phyloP scores from a whole-genome alignment of 1,140 invertebrate genomes.

The Drosophila bocqueti region DNA sequence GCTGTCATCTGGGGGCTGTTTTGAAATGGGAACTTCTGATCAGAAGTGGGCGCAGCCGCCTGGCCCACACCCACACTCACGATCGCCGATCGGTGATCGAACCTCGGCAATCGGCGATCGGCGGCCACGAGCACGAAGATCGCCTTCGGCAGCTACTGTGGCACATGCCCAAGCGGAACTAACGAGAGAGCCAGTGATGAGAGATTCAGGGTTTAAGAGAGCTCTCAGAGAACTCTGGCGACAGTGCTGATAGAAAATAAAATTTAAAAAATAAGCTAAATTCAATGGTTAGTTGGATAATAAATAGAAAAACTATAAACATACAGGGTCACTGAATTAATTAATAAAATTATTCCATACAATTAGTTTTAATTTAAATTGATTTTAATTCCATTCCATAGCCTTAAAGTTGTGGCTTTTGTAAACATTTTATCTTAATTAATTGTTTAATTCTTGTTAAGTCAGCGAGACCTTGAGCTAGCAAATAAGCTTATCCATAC shows the following conservation, averaged over 20 bases:
- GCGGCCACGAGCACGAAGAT: conserved; percentile 47
- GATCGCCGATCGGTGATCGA: conserved; percentile 20
- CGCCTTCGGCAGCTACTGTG: conserved; percentile 77
- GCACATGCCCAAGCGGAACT: conserved; percentile 79
- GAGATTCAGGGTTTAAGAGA: neutral
- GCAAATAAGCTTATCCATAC: too few species aligned
- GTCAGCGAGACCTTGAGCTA: too few species aligned
- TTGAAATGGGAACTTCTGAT: conserved; percentile 12
- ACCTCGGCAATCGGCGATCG: conserved; percentile 1
- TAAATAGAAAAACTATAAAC: neutral
- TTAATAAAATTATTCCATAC: too few species aligned
- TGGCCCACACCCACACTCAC: conserved; percentile 55
- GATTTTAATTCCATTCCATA: neutral
- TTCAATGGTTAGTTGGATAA: too few species aligned
- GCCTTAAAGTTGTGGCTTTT: too few species aligned
- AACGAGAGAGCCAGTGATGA: conserved; percentile 27
- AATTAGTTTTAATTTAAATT: neutral
- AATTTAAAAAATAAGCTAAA: neutral
- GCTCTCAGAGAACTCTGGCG: neutral
- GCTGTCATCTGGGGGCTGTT: conserved; percentile 4
- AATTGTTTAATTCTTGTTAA: neutral
- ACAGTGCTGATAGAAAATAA: conserved; percentile 4
- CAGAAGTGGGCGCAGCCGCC: conserved; percentile 35
- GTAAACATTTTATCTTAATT: neutral
- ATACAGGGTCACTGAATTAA: too few species aligned